Percentiles rank a stretch among this genome's conserved stretches.
phyloP scores from a whole-genome alignment of 92 coral and sea anemone species.

The Isaurus tuberculatus region DNA sequence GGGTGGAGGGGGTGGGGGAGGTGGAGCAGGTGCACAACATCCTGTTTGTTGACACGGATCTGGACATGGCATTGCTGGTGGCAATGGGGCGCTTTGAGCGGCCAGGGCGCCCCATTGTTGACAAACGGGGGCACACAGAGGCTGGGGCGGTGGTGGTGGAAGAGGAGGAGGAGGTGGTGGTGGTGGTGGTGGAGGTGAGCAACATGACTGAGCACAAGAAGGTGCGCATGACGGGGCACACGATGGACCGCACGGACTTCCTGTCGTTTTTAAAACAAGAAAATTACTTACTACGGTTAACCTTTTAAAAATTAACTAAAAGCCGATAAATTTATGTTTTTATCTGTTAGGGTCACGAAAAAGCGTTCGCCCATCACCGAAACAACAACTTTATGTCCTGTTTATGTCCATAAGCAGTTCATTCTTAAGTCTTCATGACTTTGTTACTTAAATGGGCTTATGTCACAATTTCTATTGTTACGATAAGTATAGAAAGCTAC shows the following conservation, averaged over 20 bases:
- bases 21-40: constrained; percentile 73
- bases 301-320: no score
- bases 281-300: background rate
- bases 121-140: constrained; percentile 66
- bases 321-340: no score
- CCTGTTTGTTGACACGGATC: constrained; percentile 78
- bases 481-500: no score
- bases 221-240: constrained; percentile 90
- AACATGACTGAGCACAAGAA: constrained; percentile 71
- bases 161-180: constrained; percentile 63
- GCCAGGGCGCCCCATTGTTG: constrained; percentile 53
- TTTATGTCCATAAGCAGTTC: no score
- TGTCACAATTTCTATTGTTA: no score
- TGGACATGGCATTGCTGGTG: constrained; percentile 80
- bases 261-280: constrained; percentile 38
- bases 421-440: no score
- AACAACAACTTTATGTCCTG: no score
- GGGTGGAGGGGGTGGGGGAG: constrained; percentile 52
- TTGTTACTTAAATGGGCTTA: no score
- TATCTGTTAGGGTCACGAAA: no score
- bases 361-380: no score
- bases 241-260: constrained; percentile 79
- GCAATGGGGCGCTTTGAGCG: constrained; percentile 60
- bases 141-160: constrained; percentile 59
- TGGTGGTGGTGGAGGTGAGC: constrained; percentile 75